Evolutionary conservation across 2,113 vertebrate genomes (phyloP).

Genomic region (Probosciger aterrimus): DNA sequence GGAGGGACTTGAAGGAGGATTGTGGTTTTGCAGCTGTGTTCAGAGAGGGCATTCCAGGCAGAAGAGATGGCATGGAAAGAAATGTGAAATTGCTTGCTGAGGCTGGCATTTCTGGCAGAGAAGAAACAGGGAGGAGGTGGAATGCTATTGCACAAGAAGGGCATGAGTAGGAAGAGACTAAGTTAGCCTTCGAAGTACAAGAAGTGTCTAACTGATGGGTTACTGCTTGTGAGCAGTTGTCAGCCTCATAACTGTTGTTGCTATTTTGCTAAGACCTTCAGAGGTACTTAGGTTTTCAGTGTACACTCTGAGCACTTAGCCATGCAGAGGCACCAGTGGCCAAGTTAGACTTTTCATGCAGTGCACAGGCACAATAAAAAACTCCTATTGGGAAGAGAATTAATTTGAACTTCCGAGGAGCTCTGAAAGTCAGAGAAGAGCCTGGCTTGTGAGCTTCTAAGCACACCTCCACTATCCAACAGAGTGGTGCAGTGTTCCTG

Average conservation of each 20-base stretch:
- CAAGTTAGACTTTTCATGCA: neutral
- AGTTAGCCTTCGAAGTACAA: neutral
- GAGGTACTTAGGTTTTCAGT: neutral
- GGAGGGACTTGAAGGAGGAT: neutral
- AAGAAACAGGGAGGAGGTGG: neutral
- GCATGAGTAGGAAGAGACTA: neutral
- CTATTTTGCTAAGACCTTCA: neutral
- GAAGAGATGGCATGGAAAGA: neutral
- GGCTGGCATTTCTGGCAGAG: neutral
- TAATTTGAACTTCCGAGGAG: neutral
- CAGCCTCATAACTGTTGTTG: neutral
- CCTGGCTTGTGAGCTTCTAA: neutral
- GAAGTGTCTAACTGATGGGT: neutral
- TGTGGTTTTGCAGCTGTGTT: constrained; percentile 19
- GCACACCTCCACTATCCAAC: neutral
- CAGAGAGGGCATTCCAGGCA: neutral
- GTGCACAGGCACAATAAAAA: neutral
- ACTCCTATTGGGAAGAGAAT: neutral
- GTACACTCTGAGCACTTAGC: neutral
- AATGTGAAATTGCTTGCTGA: neutral
- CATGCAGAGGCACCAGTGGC: neutral
- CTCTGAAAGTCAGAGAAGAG: neutral
- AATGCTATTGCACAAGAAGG: neutral
- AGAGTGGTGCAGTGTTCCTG: neutral
- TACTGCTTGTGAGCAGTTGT: neutral